A percentile compares a stretch with the other conserved stretches of the same genome.
phyloP scores from a whole-genome alignment of 2,113 vertebrate species.

The Reinhardtius hippoglossoides region DNA sequence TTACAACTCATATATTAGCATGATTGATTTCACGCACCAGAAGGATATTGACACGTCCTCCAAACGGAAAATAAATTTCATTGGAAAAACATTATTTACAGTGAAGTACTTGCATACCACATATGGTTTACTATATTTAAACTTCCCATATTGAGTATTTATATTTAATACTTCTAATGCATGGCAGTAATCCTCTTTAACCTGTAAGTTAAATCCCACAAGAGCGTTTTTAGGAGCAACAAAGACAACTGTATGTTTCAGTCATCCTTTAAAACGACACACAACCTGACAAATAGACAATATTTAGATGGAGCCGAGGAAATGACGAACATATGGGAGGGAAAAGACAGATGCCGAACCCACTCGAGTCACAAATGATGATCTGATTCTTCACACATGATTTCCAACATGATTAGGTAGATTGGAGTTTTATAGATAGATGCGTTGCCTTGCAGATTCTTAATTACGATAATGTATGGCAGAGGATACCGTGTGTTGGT shows the following conservation, averaged over 20 bases:
- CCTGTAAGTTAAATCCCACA: constrained; percentile 6
- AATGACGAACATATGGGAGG: not conserved
- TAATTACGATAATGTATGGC: not conserved
- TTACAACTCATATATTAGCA: constrained; percentile 15
- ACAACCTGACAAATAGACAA: not conserved
- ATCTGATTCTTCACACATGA: constrained; percentile 19
- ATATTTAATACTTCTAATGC: not conserved
- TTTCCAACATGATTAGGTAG: constrained; percentile 7
- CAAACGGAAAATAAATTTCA: constrained; percentile 27
- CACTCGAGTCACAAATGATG: constrained; percentile 5
- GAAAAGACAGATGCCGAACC: not conserved
- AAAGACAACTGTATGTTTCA: not conserved
- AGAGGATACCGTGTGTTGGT: not conserved
- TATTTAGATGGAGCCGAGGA: not conserved
- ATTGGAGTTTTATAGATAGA: not conserved
- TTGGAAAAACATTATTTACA: constrained; percentile 40
- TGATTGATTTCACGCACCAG: constrained; percentile 27
- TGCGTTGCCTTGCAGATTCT: not conserved
- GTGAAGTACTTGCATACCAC: not conserved
- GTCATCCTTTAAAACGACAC: not conserved
- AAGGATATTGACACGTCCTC: constrained; percentile 10
- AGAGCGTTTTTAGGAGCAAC: not conserved
- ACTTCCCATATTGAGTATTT: not conserved
- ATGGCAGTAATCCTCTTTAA: not conserved
- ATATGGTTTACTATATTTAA: not conserved